These are phyloP conservation scores for Tetranychus truncatus DNA, from an alignment of 2,888 invertebrate species.

Conservation along the genomic window DNA sequence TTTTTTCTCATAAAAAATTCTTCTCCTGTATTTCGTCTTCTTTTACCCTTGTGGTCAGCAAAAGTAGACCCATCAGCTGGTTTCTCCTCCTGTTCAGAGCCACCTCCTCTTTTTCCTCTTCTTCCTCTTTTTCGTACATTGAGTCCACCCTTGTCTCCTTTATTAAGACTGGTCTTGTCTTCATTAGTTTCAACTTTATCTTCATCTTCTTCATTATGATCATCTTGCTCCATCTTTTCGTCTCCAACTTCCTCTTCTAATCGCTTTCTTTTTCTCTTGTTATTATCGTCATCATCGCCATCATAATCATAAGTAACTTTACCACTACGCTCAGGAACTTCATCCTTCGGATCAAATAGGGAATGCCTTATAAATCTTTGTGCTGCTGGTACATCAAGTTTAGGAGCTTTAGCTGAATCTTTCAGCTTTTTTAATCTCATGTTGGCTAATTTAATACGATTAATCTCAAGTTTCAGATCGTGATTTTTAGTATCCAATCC, in stretches of 20 bases:
- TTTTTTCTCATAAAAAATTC: no score
- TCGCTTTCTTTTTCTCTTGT: conserved; percentile 4
- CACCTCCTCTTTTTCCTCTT: background rate
- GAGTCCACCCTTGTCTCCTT: no score
- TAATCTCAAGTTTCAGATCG: background rate
- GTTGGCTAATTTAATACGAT: background rate
- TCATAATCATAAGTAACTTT: background rate
- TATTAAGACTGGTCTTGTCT: no score
- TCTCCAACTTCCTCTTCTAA: background rate
- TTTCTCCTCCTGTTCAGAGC: background rate
- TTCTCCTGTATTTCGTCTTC: no score
- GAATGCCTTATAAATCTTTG: background rate
- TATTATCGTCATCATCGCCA: background rate
- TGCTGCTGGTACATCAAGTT: background rate
- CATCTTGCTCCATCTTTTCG: background rate
- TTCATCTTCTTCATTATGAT: background rate
- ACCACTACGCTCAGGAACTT: background rate
- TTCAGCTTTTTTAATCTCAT: background rate
- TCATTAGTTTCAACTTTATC: no score
- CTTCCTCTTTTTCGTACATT: background rate
- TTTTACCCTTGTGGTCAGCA: no score
- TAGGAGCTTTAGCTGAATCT: background rate
- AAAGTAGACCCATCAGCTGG: no score
- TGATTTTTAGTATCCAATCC: background rate
- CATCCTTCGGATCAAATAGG: background rate